These are phyloP conservation scores for Mylabris phalerata DNA, from an alignment of 1,140 invertebrate genomes.

Conservation along the genomic window DNA sequence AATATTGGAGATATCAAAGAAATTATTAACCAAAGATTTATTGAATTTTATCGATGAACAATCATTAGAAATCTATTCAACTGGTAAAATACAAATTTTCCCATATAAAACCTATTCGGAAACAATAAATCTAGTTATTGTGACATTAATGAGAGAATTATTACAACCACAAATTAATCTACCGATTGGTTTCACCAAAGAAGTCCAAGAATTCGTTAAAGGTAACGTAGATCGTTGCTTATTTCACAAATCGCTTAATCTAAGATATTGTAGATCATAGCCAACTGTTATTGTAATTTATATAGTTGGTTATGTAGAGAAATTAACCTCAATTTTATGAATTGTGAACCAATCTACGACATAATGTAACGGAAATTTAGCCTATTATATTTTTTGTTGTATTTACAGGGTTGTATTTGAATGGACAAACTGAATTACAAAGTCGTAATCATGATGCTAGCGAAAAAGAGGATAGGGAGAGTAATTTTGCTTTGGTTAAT, in stretches of 20 bases:
- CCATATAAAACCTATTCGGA: constrained; percentile 92
- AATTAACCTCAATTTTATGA: too few species aligned
- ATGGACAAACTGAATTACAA: constrained; percentile 87
- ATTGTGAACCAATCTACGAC: too few species aligned
- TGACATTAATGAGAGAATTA: constrained; percentile 85
- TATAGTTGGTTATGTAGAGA: too few species aligned
- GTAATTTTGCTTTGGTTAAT: constrained; percentile 71
- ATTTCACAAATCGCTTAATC: too few species aligned
- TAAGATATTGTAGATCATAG: background rate
- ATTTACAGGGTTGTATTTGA: constrained; percentile 72
- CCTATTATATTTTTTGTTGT: too few species aligned
- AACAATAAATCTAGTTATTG: constrained; percentile 87
- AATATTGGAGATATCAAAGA: constrained; percentile 75
- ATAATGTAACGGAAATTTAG: too few species aligned
- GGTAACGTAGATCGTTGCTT: constrained; percentile 10
- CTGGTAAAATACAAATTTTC: constrained; percentile 59
- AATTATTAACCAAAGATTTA: constrained; percentile 80
- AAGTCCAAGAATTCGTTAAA: constrained; percentile 85
- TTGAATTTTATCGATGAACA: constrained; percentile 76
- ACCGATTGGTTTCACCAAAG: constrained; percentile 82
- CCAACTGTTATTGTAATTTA: constrained; percentile 28
- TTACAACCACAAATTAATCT: constrained; percentile 85
- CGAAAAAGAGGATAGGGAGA: constrained; percentile 73
- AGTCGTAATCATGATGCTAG: constrained; percentile 73
- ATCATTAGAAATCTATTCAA: constrained; percentile 62